Conservation (phyloP, 2,113 vertebrate species). For the Calonectris borealis region DNA sequence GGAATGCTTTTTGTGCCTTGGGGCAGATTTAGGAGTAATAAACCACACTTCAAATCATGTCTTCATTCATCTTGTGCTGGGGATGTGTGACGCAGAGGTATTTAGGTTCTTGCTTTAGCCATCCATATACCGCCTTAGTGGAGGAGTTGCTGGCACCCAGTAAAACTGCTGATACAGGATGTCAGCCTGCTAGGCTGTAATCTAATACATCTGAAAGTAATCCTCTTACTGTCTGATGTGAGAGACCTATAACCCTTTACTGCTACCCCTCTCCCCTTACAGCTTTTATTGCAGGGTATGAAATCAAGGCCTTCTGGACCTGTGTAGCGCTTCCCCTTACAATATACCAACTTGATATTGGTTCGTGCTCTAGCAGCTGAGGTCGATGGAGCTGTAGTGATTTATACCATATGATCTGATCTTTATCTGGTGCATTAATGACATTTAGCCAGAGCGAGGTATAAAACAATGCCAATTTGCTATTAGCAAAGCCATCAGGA, state of each 20-base stretch:
- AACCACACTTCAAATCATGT: neutral
- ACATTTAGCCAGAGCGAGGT: neutral
- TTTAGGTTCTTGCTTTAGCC: constrained; percentile 31
- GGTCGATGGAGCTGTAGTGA: neutral
- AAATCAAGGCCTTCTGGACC: neutral
- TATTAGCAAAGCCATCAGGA: neutral
- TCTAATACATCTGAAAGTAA: constrained; percentile 65
- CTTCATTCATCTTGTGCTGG: constrained; percentile 48
- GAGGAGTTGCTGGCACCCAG: constrained; percentile 6
- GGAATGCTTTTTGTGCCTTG: neutral
- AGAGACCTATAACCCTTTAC: neutral
- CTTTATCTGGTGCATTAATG: neutral
- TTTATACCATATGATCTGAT: neutral
- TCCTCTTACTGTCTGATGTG: constrained; percentile 6
- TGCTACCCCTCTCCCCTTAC: constrained; percentile 6
- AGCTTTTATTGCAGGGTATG: constrained; percentile 3
- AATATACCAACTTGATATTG: neutral
- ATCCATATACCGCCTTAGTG: neutral
- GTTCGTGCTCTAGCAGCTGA: neutral
- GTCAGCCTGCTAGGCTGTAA: constrained; percentile 60
- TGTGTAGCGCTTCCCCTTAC: neutral
- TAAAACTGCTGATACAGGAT: constrained; percentile 55
- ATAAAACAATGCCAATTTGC: neutral
- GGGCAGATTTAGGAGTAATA: neutral
- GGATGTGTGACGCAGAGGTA: neutral